phyloP scores from a whole-genome alignment of 2,888 invertebrate genomes.

The Glyphotaelius pellucidus region DNA sequence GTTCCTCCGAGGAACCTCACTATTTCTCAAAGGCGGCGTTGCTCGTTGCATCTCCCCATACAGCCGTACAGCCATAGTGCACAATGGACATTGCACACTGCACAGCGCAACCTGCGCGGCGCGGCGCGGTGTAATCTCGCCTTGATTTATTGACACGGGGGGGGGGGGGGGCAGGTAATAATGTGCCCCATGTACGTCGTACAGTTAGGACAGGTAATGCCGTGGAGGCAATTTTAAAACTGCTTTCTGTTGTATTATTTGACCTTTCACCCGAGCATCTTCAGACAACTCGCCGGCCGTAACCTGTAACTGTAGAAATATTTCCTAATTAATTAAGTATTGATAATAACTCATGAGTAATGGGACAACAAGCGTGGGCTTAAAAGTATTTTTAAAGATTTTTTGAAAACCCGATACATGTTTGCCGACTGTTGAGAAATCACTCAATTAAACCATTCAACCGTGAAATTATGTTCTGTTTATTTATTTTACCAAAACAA shows the following conservation, averaged over 20 bases:
- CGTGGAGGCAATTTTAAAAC: constrained; percentile 12
- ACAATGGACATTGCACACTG: not conserved
- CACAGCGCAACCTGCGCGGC: not conserved
- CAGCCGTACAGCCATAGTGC: not conserved
- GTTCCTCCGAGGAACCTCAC: not conserved
- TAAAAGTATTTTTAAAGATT: not conserved
- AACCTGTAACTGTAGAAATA: not conserved
- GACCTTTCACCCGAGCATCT: constrained; percentile 22
- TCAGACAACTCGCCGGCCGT: not conserved
- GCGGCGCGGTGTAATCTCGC: constrained; percentile 17
- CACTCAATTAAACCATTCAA: not conserved
- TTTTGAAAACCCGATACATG: not conserved
- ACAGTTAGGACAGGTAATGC: constrained; percentile 23
- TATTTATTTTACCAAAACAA: not conserved
- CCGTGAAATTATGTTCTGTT: not conserved
- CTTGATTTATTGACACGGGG: constrained; percentile 46
- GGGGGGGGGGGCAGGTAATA: constrained; percentile 1
- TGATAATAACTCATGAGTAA: not conserved
- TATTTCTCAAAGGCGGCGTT: not conserved
- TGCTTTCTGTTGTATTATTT: constrained; percentile 10
- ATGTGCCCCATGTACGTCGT: not conserved
- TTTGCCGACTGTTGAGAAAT: not conserved
- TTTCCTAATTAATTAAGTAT: not conserved
- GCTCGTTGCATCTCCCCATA: not conserved
- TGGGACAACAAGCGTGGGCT: not conserved